Base-by-base conservation (phyloP, 1,140 invertebrate species). In the Ooceraea biroi region DNA sequence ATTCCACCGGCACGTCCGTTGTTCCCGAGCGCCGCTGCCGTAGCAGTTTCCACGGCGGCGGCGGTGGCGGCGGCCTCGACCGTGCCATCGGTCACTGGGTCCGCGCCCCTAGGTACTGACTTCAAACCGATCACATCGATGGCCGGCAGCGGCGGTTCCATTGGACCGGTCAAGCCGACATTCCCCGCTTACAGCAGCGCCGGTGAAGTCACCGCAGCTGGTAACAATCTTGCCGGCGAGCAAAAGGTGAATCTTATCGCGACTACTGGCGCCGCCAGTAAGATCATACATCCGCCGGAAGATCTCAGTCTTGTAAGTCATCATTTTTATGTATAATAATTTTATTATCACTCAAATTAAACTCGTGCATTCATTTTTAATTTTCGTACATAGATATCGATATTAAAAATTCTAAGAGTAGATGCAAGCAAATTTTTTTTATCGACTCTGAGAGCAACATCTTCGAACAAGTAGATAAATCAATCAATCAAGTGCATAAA, bases 251-350 rank as follows among this genome's bases (percentile, higher is more conserved):
- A 96, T 84, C 95, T 97, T 41, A 97, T 98, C 17, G 96, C 96
- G 41, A 96, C 97, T 12, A 97, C 97, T 78, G 97, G 97, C 73
- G 97, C 97, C 36, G 97, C 97, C 22, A 98, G 98, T 92, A 98
- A 98, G 95, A 98, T 99, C 71, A 97, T 99, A 90, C 98, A 99
- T 94, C 98, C 98, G 30, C 96, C 97, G 30, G 98, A 99, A 94
- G 98, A 99, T 95, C 96, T 99, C 57, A 99, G 98, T 60, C 88
- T 97, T 93, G 97, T 97, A 94, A 95, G 95, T 94, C 74, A 30
- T 58, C 11, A 27, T 27, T 8, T 61, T n/a, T 61, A 50, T 74
- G n/a, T n/a, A 52, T 30, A 7, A 7, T 10, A 14, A n/a, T 14
- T 52, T 4, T 17, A 52, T 17, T 19, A 19, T 55, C 52, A 10